These are phyloP conservation scores for Corythoichthys intestinalis DNA, from an alignment of 2,113 vertebrate species.

Conservation along the genomic window DNA sequence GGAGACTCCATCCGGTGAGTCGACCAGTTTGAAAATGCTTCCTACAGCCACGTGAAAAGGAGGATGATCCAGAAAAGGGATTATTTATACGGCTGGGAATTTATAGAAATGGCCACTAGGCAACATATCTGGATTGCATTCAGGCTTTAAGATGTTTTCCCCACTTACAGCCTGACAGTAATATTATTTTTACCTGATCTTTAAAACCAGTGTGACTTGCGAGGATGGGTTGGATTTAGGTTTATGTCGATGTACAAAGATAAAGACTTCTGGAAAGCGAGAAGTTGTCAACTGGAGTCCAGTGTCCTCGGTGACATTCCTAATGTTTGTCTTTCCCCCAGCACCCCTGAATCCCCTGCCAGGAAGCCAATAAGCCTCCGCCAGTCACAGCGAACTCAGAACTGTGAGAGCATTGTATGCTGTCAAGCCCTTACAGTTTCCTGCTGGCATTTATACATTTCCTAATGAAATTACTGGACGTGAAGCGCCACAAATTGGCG, in stretches of 20 bases:
- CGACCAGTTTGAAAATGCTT: conserved; percentile 34
- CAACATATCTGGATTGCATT: conserved; percentile 13
- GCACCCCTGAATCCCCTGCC: conserved; percentile 18
- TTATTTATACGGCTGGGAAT: conserved; percentile 34
- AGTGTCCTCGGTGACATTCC: conserved; percentile 18
- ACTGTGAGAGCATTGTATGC: conserved; percentile 45
- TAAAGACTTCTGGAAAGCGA: conserved; percentile 11
- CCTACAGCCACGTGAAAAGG: conserved; percentile 43
- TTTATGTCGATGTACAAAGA: conserved; percentile 18
- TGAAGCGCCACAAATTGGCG: conserved; percentile 13
- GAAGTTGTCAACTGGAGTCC: conserved; percentile 15
- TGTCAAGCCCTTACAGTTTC: conserved; percentile 14
- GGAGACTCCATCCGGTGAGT: conserved; percentile 41
- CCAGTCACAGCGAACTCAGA: conserved; percentile 7
- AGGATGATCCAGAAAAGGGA: conserved; percentile 48
- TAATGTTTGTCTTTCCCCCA: conserved; percentile 46
- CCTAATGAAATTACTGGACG: conserved; percentile 20
- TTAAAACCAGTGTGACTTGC: neutral
- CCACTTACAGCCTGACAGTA: neutral
- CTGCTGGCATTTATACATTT: conserved; percentile 14
- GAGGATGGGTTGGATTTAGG: neutral
- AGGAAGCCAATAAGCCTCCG: conserved; percentile 22
- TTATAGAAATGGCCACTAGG: conserved; percentile 37
- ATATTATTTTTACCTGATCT: no score
- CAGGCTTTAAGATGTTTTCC: conserved; percentile 14